Base-by-base conservation (phyloP, 1,140 invertebrate species). In the Pogonus chalceus region DNA sequence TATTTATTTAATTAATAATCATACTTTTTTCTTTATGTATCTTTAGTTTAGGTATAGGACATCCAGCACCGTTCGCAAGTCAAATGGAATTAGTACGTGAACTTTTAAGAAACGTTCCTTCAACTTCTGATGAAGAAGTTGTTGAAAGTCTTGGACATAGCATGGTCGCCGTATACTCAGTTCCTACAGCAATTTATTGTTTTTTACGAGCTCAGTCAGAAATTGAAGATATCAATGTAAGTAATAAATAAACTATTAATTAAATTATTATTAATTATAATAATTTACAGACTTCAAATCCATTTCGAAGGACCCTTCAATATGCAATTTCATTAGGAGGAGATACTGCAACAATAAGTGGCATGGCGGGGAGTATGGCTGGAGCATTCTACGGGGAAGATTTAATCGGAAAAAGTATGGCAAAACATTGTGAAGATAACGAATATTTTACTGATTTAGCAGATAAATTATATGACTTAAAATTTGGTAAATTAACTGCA, bases 271-370 rank as follows among this genome's bases (percentile, higher is more conserved):
- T 50, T 20, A n/a, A n/a, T n/a, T n/a, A n/a, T n/a, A n/a, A n/a
- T n/a, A 31, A 10, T 9, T 64, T 64, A 47, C 56, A 73, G 65
- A 76, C 67, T 57, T 69, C 74, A 51, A 81, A 77, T 69, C 70
- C 69, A 51, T 74, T 88, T 60, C 75, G 82, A 65, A 74, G 82
- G 61, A 78, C 82, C n/a, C 70, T 90, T 43, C 74, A 81, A 50
- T 82, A 79, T 68, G 76, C 86, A 53, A 84, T 89, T 53, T 79
- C 77, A 20, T 69, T 90, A 16, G 87, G 87, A 35, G 87, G 88
- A 23, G 87, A 90, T 69, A 86, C 87, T 2, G 87, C 90, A 57
- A 90, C 87, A 1, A 87, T 90, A 62, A 86, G 81, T 4, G 78
- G 79, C 49, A 90, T 90, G 87, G 79, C 86, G 21, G 86, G 85